These are phyloP conservation scores for Meiosimyza platycephala DNA, from an alignment of 2,888 invertebrate genomes.

Conservation along the genomic window DNA sequence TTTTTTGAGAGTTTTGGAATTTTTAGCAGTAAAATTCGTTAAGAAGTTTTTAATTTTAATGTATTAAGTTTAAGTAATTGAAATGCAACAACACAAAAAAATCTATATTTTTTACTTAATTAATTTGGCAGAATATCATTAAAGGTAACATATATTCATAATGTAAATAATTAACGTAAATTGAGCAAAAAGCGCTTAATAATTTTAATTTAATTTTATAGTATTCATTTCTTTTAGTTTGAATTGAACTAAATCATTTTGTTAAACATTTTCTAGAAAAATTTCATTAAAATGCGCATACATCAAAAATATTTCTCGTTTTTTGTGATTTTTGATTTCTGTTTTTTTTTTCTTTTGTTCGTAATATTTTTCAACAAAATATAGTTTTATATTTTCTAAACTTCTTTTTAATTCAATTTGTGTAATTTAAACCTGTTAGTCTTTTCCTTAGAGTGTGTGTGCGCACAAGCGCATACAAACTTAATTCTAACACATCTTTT, in stretches of 20 bases:
- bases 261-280: constrained; percentile 28
- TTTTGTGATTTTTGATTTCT: constrained; percentile 19
- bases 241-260: constrained; percentile 6
- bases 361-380: constrained; percentile 19
- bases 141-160: too few species aligned
- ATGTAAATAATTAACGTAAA: too few species aligned
- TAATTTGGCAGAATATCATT: too few species aligned
- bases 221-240: too few species aligned
- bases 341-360: neutral
- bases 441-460: constrained; percentile 38
- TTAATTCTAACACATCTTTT: constrained; percentile 28
- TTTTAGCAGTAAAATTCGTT: too few species aligned
- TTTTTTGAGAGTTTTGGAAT: too few species aligned
- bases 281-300: constrained; percentile 9
- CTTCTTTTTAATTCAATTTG: constrained; percentile 7
- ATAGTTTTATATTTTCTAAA: constrained; percentile 11
- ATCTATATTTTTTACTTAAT: too few species aligned
- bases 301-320: constrained; percentile 26
- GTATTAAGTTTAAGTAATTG: too few species aligned
- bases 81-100: too few species aligned
- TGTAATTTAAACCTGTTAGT: constrained; percentile 31
- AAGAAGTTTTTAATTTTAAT: too few species aligned
- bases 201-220: too few species aligned
- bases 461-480: constrained; percentile 4
- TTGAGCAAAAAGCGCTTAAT: too few species aligned